Evolutionary conservation across 2,113 vertebrate genomes (phyloP).

Genomic region (Ariopsis seemanni): DNA sequence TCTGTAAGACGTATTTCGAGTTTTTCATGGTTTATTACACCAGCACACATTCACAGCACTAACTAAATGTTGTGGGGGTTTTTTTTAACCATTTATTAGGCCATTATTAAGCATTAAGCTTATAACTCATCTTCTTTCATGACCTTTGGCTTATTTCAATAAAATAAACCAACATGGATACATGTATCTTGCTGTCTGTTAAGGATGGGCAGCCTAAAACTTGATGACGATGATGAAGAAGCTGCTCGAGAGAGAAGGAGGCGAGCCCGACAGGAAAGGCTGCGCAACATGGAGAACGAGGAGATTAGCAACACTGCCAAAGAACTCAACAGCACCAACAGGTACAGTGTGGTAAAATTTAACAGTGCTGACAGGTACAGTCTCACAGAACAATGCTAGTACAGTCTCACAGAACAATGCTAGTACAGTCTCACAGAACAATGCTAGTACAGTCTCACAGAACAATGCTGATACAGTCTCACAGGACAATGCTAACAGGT

Average conservation of each 20-base stretch:
- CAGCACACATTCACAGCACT: neutral
- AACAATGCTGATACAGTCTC: neutral
- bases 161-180: neutral
- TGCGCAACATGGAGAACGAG: conserved; percentile 77
- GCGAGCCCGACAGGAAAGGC: conserved; percentile 88
- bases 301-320: conserved; percentile 69
- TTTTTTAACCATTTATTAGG: neutral
- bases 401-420: too few species aligned
- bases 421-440: too few species aligned
- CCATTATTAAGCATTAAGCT: neutral
- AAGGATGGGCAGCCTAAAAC: conserved; percentile 76
- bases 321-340: conserved; percentile 79
- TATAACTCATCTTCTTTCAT: neutral
- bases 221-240: conserved; percentile 87
- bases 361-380: too few species aligned
- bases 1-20: neutral
- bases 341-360: conserved; percentile 64
- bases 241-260: conserved; percentile 85
- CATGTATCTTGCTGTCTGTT: conserved; percentile 29
- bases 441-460: neutral
- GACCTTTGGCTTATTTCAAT: neutral
- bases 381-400: too few species aligned
- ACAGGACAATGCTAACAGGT: conserved; percentile 67
- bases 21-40: neutral
- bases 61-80: neutral